A percentile compares a stretch with the other conserved stretches of the same genome.
phyloP scores from a whole-genome alignment of 2,113 vertebrate genomes.

The rat (Rattus norvegicus) region GRCr8 NC_086019.1:105475501-105476000 shows the following conservation, averaged over 20 bases:
- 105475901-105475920: background rate
- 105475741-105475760: constrained; percentile 9
- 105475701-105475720: constrained; percentile 50
- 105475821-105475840: background rate
- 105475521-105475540: background rate
- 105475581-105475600: background rate
- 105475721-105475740: constrained; percentile 26
- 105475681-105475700: constrained; percentile 40
- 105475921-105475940: background rate
- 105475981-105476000: background rate
- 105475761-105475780: background rate
- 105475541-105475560: constrained; percentile 30
- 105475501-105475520: background rate
- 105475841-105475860: background rate
- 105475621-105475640: background rate
- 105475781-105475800: background rate
- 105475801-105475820: constrained; percentile 10
- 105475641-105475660: background rate
- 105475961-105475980: background rate
- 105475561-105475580: background rate
- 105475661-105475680: constrained; percentile 38
- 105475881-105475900: background rate
- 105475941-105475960: background rate
- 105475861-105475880: background rate
- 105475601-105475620: background rate